A percentile compares a stretch with the other conserved stretches of the same genome.
Evolutionary conservation across 64 coral and sea anemone species (phyloP).

Genomic region (Exaiptasia diaphana): DNA sequence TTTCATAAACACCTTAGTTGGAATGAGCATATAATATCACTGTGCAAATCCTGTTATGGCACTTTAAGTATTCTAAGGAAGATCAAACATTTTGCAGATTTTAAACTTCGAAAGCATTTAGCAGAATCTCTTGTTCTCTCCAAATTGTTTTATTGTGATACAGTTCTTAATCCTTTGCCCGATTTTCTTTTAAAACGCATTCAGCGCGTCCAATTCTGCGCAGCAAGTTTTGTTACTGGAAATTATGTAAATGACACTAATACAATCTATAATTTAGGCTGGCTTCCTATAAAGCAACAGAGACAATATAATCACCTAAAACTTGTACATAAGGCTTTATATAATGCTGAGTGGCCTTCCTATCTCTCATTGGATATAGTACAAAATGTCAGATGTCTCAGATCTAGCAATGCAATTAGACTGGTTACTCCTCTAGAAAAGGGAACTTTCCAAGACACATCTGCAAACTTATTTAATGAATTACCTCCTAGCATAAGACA

Average conservation of each 20-base stretch:
- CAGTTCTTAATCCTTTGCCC: not conserved
- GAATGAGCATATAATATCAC: constrained; percentile 32
- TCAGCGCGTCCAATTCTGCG: not conserved
- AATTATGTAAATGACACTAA: constrained; percentile 8
- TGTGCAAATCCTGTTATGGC: constrained; percentile 17
- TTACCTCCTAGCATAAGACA: not conserved
- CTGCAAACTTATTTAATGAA: not conserved
- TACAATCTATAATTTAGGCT: constrained; percentile 25
- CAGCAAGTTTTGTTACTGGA: not conserved
- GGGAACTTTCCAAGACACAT: not conserved
- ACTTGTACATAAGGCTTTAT: not conserved
- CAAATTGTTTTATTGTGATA: not conserved
- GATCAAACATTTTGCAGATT: not conserved
- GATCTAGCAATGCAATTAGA: not conserved
- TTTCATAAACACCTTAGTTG: no score
- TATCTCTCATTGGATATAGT: not conserved
- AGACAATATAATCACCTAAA: not conserved
- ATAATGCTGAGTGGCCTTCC: not conserved
- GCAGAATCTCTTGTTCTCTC: not conserved
- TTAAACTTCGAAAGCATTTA: not conserved
- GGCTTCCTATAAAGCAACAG: constrained; percentile 17
- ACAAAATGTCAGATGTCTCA: not conserved
- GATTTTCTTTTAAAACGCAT: not conserved
- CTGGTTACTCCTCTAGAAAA: not conserved
- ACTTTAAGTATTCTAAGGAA: not conserved